These are phyloP conservation scores for Presbytis comata DNA, from an alignment of 2,797 vertebrate species.

Conservation along the genomic window DNA sequence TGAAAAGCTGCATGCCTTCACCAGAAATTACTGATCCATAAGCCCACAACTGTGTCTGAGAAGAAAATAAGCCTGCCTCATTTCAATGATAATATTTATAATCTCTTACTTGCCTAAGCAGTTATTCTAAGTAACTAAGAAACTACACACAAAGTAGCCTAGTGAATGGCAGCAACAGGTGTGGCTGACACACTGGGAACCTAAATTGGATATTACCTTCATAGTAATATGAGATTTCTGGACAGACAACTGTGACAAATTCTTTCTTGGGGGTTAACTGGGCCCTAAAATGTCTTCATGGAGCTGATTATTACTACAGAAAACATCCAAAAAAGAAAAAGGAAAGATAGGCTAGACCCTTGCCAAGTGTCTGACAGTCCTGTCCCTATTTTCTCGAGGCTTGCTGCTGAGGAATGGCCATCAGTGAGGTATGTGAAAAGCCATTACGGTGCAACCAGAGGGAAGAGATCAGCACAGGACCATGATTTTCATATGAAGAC, in stretches of 20 bases:
- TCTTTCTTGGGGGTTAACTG: conserved; percentile 83
- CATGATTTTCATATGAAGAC: neutral
- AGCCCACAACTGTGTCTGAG: neutral
- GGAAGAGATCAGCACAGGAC: neutral
- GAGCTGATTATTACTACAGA: conserved; percentile 36
- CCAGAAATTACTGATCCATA: neutral
- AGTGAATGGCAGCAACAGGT: conserved; percentile 87
- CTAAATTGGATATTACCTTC: conserved; percentile 78
- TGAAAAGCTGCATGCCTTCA: neutral
- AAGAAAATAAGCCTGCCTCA: neutral
- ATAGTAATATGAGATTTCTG: conserved; percentile 87
- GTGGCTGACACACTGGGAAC: conserved; percentile 70
- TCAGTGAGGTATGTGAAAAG: neutral
- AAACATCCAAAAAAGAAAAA: conserved; percentile 30
- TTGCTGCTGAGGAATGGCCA: neutral
- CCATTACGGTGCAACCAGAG: neutral
- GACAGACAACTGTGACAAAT: conserved; percentile 85
- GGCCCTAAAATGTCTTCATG: conserved; percentile 46
- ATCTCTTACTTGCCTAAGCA: neutral
- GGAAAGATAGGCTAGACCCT: neutral
- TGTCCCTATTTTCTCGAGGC: neutral
- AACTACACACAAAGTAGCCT: conserved; percentile 14
- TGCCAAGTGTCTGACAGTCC: neutral
- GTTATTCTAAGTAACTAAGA: conserved; percentile 4
- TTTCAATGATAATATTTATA: neutral